These are phyloP conservation scores for Melangyna quadrimaculata DNA, from an alignment of 2,888 invertebrate species.

Conservation along the genomic window DNA sequence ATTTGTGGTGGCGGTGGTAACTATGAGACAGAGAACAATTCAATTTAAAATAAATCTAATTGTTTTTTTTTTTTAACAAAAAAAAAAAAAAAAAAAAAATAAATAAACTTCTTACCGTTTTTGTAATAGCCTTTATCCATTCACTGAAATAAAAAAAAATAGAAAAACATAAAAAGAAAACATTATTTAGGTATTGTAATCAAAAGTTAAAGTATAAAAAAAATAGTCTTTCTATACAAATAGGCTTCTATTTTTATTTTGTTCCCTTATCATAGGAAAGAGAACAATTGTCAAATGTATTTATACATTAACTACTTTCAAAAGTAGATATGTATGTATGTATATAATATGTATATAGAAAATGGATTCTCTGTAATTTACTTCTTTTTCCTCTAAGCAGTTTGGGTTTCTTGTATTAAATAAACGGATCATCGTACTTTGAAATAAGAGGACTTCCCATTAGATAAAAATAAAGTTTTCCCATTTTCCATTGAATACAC, in stretches of 20 bases:
- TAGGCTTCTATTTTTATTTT: neutral
- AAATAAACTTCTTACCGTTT: slow-evolving; percentile 90
- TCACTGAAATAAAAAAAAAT: slow-evolving; percentile 83
- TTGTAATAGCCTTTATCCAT: slow-evolving; percentile 90
- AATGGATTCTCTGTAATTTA: slow-evolving; percentile 18
- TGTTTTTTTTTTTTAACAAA: neutral
- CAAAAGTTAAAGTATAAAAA: slow-evolving; percentile 12
- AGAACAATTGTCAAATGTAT: slow-evolving; percentile 21
- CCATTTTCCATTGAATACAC: slow-evolving; percentile 49
- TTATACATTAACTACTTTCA: slow-evolving; percentile 3
- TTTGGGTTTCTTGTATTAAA: slow-evolving; percentile 54
- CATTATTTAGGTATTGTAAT: slow-evolving; percentile 7
- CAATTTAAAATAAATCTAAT: slow-evolving; percentile 7
- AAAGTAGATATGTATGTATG: neutral
- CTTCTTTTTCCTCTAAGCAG: slow-evolving; percentile 3
- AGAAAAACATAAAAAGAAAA: slow-evolving; percentile 41
- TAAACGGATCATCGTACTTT: slow-evolving; percentile 66
- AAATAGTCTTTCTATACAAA: neutral
- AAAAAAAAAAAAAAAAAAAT: too few relatives aligned
- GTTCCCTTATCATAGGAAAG: neutral
- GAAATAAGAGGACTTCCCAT: slow-evolving; percentile 61
- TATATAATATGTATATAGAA: too few relatives aligned
- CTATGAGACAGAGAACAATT: slow-evolving; percentile 79
- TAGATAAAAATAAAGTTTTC: slow-evolving; percentile 64
- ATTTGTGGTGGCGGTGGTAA: slow-evolving; percentile 88